Percentiles rank a stretch among this genome's conserved stretches.
phyloP scores from a whole-genome alignment of 2,797 vertebrate species.

The Aquila chrysaetos region DNA sequence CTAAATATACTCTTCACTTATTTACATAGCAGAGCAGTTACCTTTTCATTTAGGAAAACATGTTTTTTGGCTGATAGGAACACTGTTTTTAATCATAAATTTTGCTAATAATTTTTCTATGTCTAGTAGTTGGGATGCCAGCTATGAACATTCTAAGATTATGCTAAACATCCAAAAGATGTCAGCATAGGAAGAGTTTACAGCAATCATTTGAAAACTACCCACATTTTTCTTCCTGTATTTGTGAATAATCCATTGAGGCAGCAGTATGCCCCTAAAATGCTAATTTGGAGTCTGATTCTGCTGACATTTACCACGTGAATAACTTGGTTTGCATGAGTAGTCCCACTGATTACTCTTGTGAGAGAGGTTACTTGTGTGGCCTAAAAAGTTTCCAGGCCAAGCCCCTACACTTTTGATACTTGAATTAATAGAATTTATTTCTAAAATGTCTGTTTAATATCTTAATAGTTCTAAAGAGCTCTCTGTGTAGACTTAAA shows the following conservation, averaged over 20 bases:
- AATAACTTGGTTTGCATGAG: slow-evolving; percentile 42
- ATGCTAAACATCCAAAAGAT: not conserved
- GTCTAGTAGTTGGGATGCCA: not conserved
- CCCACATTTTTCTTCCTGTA: not conserved
- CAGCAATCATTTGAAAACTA: not conserved
- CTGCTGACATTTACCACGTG: slow-evolving; percentile 4
- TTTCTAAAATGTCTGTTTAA: not conserved
- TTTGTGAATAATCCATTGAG: slow-evolving; percentile 15
- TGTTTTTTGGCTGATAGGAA: not conserved
- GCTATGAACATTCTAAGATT: not conserved
- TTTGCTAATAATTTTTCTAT: not conserved
- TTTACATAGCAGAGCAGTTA: not conserved
- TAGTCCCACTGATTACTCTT: not conserved
- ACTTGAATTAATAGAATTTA: not conserved
- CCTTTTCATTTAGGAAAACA: not conserved
- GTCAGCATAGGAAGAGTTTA: not conserved
- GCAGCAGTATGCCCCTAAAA: not conserved
- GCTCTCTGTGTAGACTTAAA: not conserved
- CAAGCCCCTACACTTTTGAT: not conserved
- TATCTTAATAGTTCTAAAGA: not conserved
- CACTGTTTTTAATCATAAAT: not conserved
- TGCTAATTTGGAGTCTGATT: slow-evolving; percentile 26
- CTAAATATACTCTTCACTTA: not conserved
- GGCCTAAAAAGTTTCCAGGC: not conserved
- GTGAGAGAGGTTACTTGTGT: not conserved